phyloP scores from a whole-genome alignment of 2,888 invertebrate species.

The Argynnis bischoffii region DNA sequence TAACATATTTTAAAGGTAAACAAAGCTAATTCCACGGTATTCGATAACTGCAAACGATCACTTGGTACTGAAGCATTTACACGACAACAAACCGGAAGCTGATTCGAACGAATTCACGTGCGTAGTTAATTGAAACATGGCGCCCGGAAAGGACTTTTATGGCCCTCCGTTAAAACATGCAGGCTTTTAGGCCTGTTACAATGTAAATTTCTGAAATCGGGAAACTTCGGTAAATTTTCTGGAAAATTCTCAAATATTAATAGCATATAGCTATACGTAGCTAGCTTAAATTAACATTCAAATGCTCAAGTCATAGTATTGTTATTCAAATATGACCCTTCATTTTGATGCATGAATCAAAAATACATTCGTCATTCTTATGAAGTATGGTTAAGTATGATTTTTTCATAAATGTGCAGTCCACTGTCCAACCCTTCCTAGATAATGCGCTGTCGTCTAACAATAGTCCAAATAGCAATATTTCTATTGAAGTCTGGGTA shows the following conservation, averaged over 20 bases:
- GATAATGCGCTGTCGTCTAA: slow-evolving; percentile 31
- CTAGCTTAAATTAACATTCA: not conserved
- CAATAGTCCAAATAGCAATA: slow-evolving; percentile 37
- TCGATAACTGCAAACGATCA: slow-evolving; percentile 28
- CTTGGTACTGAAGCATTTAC: slow-evolving; percentile 34
- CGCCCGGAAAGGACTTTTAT: slow-evolving; percentile 64
- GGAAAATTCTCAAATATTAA: slow-evolving; percentile 5
- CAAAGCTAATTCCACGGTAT: slow-evolving; percentile 14
- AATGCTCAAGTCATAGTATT: not conserved
- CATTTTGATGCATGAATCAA: slow-evolving; percentile 14
- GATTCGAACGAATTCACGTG: slow-evolving; percentile 64
- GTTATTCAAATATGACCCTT: slow-evolving; percentile 2
- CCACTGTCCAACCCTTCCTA: slow-evolving; percentile 37
- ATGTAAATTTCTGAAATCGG: slow-evolving; percentile 59
- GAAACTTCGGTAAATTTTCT: slow-evolving; percentile 29
- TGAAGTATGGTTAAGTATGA: slow-evolving; percentile 6
- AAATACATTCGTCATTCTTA: slow-evolving; percentile 16
- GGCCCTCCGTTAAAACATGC: slow-evolving; percentile 38
- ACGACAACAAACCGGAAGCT: slow-evolving; percentile 64
- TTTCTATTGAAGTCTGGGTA: slow-evolving; percentile 47
- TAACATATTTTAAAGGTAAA: slow-evolving; percentile 1
- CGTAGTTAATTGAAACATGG: slow-evolving; percentile 70
- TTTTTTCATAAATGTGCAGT: slow-evolving; percentile 13
- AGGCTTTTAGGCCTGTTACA: slow-evolving; percentile 51
- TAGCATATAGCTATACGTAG: no score